A percentile compares a stretch with the other conserved stretches of the same genome.
These are phyloP conservation scores for Arrhopalites spinosus DNA, from an alignment of 2,888 invertebrate species.

Conservation along the genomic window DNA sequence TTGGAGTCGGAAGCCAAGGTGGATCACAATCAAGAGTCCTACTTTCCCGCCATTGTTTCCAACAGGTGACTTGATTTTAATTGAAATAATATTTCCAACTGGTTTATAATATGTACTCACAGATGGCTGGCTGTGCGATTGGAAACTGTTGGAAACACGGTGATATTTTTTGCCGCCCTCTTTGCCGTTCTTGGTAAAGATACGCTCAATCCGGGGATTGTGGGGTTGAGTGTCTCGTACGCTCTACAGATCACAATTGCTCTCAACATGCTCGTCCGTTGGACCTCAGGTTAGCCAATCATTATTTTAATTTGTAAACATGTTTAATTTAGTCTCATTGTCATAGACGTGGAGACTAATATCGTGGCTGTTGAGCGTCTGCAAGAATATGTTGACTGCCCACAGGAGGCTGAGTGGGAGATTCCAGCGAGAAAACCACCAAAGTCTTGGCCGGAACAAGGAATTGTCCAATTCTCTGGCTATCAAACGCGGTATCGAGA, in stretches of 20 bases:
- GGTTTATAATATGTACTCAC: conserved; percentile 15
- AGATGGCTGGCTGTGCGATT: conserved; percentile 59
- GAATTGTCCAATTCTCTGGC: conserved; percentile 61
- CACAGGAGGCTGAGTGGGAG: conserved; percentile 63
- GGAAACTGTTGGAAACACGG: conserved; percentile 61
- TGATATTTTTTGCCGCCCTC: conserved; percentile 13
- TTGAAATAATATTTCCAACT: neutral
- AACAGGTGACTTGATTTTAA: conserved; percentile 56
- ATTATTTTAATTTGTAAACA: no score
- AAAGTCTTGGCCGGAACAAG: conserved; percentile 61
- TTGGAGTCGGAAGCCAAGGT: conserved; percentile 63
- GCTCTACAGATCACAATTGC: neutral
- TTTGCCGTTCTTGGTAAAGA: neutral
- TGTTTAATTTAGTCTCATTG: no score
- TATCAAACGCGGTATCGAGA: conserved; percentile 61
- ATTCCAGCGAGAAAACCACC: conserved; percentile 48
- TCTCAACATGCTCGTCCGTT: conserved; percentile 60
- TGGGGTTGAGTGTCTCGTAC: conserved; percentile 1
- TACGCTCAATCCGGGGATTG: neutral
- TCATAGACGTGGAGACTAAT: no score
- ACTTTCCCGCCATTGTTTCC: conserved; percentile 63
- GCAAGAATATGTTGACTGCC: conserved; percentile 75
- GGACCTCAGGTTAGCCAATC: conserved; percentile 58
- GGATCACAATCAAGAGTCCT: conserved; percentile 64
- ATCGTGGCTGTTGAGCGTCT: conserved; percentile 65